phyloP scores from a whole-genome alignment of 2,888 invertebrate genomes.

The Leptopilina myrica region DNA sequence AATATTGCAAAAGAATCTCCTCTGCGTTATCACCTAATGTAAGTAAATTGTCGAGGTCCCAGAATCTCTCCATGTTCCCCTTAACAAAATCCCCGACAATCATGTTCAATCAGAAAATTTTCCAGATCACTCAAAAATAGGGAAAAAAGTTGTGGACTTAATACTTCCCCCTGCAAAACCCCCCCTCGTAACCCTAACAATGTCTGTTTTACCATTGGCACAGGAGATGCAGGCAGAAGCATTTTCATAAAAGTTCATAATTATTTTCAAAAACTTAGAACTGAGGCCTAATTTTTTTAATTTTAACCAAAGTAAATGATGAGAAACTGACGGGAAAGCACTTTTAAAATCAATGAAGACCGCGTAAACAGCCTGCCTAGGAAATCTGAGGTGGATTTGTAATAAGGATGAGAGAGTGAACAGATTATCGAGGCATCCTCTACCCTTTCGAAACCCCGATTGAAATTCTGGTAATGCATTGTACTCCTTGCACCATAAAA shows the following conservation, averaged over 20 bases:
- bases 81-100: too few species aligned
- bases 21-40: too few species aligned
- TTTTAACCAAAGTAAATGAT: not conserved
- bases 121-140: constrained; percentile 1
- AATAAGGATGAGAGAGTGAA: not conserved
- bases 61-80: too few species aligned
- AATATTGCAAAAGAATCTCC: too few species aligned
- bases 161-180: not conserved
- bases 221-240: too few species aligned
- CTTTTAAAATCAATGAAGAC: too few species aligned
- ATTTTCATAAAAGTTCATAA: not conserved
- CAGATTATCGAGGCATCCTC: not conserved
- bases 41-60: too few species aligned
- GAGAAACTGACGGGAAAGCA: not conserved
- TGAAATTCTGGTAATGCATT: too few species aligned
- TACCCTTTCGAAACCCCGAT: not conserved
- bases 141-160: not conserved
- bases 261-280: not conserved
- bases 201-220: too few species aligned
- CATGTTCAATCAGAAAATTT: too few species aligned
- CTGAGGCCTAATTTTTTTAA: not conserved
- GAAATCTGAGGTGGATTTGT: not conserved
- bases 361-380: not conserved
- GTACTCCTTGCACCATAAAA: too few species aligned
- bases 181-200: not conserved